Conservation (phyloP, 2,113 vertebrate species). For the Heteronetta atricapilla region DNA sequence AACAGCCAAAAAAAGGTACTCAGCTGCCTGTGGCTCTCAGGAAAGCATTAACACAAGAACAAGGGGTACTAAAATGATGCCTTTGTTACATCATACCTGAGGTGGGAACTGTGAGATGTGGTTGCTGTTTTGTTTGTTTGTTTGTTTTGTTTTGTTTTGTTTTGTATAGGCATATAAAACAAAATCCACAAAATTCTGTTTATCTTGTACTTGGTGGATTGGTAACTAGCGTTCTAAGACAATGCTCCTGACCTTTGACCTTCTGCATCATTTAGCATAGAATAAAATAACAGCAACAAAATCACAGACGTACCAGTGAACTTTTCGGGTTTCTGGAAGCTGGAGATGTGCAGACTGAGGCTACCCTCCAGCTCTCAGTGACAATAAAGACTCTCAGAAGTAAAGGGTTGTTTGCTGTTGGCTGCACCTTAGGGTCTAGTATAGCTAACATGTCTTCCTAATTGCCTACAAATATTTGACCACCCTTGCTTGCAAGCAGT, state of each 20-base stretch:
- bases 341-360: not conserved
- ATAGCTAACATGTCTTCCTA: not conserved
- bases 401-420: not conserved
- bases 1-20: not conserved
- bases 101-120: not conserved
- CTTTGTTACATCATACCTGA: not conserved
- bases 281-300: not conserved
- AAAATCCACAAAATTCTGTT: not conserved
- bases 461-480: not conserved
- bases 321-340: not conserved
- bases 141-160: not conserved
- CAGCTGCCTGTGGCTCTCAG: not conserved
- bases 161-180: not conserved
- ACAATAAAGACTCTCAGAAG: not conserved
- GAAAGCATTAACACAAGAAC: not conserved
- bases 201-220: not conserved
- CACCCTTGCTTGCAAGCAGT: not conserved
- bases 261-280: not conserved
- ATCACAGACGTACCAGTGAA: not conserved
- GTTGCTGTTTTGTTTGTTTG: no score
- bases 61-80: not conserved
- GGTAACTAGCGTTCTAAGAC: not conserved
- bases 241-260: not conserved
- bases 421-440: not conserved
- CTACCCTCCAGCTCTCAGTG: not conserved